Conservation (phyloP, 1,140 invertebrate genomes). For the Onthophagus taurus region DNA sequence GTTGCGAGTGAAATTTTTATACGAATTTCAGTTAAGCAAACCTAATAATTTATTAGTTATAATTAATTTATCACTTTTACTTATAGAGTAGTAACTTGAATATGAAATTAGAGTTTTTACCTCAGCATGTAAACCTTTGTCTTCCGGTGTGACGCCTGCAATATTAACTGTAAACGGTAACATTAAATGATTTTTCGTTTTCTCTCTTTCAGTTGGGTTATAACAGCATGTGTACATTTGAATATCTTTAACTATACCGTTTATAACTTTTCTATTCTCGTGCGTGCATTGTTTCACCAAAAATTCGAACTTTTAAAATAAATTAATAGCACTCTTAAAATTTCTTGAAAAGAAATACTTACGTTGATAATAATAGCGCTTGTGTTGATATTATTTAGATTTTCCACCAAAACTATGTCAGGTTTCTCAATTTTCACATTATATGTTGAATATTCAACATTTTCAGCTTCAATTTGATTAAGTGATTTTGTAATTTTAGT, state of each 20-base stretch:
- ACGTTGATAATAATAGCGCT: constrained; percentile 88
- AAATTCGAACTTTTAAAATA: constrained; percentile 44
- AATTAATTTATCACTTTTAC: no score
- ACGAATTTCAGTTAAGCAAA: constrained; percentile 63
- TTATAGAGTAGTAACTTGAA: no score
- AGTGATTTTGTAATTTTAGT: no score
- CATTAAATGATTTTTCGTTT: constrained; percentile 42
- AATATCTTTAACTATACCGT: constrained; percentile 62
- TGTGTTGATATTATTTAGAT: constrained; percentile 73
- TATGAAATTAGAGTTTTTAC: no score
- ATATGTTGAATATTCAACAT: constrained; percentile 53
- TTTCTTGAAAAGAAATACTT: no score
- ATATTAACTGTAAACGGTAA: constrained; percentile 71
- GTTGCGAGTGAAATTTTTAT: constrained; percentile 80
- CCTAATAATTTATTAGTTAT: constrained; percentile 15
- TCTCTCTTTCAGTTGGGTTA: constrained; percentile 49
- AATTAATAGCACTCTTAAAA: no score
- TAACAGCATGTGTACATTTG: constrained; percentile 69
- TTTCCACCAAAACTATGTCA: constrained; percentile 89
- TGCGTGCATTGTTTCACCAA: constrained; percentile 45
- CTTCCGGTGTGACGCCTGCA: constrained; percentile 60
- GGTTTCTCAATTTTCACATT: constrained; percentile 79
- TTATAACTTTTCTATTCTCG: constrained; percentile 51
- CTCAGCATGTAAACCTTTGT: constrained; percentile 64
- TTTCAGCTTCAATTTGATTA: no score